Evolutionary conservation across 2,888 invertebrate species (phyloP), one percentile per base, ranked within the genome.

Genomic region (Luperina testacea): DNA sequence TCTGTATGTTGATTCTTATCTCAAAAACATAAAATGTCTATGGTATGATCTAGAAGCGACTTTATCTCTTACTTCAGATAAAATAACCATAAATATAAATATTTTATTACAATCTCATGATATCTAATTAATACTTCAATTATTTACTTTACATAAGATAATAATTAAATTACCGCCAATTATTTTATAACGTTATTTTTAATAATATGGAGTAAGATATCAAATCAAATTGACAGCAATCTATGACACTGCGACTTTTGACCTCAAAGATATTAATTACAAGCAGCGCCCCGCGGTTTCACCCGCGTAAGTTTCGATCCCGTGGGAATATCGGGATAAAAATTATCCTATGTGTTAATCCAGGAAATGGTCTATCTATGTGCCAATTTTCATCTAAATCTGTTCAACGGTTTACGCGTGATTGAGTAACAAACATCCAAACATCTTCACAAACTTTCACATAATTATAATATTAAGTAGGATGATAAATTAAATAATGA

Each of bases 261-360:
- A 74, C 74, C 81, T 48, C 15, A n/a, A 9, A 53, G 59, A 74
- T 82, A 81, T 85, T 82, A 85, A 85, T 85, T 85, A 70, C 38
- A 7, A 38, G 38, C 38, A 38, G 38, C 0, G 38, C 6, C 38
- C 6, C 6, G 38, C 38, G 38, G 38, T 38, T 38, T 38, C 38
- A 38, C 38, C 38, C 38, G 38, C 6, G 4, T 38, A 38, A 38
- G 6, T 38, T 38, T 38, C 38, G 7, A 38, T 38, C 38, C 38
- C 38, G 38, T 38, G 38, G 38, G 5, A 38, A 38, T 38, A 38
- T 38, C 38, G 38, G 38, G 38, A 38, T 38, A 38, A 38, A 38
- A 38, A 38, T 5, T 38, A 38, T 6, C 38, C 38, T 38, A 38
- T 38, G 6, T 38, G 38, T 0, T 38, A 0, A 38, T 38, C 38